A percentile compares a stretch with the other conserved stretches of the same genome.
These are phyloP conservation scores for Drosophila anomelani DNA, from an alignment of 2,888 invertebrate genomes.

Conservation along the genomic window DNA sequence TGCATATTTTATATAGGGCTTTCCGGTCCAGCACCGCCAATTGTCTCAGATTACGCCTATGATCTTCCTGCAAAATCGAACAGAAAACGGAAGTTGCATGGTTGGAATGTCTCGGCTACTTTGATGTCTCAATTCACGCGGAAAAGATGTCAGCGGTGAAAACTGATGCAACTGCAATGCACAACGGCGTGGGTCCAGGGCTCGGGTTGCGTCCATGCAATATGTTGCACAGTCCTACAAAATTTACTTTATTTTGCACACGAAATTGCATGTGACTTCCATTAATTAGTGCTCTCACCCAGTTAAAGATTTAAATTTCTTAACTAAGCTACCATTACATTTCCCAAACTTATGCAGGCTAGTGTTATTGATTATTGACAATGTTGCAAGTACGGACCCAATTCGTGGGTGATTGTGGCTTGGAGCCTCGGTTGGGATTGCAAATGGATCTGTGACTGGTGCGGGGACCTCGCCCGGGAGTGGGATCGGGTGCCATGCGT, in stretches of 20 bases:
- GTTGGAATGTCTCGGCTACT: constrained; percentile 22
- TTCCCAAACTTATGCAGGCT: not conserved
- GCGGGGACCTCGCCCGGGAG: constrained; percentile 18
- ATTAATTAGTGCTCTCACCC: too few relatives aligned
- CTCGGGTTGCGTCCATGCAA: constrained; percentile 60
- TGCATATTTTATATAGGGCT: not conserved
- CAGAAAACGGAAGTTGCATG: constrained; percentile 51
- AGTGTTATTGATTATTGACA: constrained; percentile 42
- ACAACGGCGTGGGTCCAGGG: constrained; percentile 32
- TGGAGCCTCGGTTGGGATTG: constrained; percentile 24
- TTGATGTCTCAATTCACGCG: constrained; percentile 29
- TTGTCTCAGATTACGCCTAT: constrained; percentile 8
- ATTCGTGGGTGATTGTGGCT: constrained; percentile 9
- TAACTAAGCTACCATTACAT: not conserved
- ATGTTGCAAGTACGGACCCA: constrained; percentile 21
- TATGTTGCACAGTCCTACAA: constrained; percentile 5
- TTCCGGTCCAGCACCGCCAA: constrained; percentile 10
- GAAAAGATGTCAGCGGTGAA: constrained; percentile 7
- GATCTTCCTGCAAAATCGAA: constrained; percentile 22
- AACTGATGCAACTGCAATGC: constrained; percentile 32
- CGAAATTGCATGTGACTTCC: too few relatives aligned
- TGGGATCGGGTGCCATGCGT: constrained; percentile 61
- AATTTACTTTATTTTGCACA: not conserved
- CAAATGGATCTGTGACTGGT: constrained; percentile 46
- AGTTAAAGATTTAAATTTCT: not conserved